These are phyloP conservation scores for Hafferia zeledoni DNA, from an alignment of 2,797 vertebrate genomes.

Conservation along the genomic window DNA sequence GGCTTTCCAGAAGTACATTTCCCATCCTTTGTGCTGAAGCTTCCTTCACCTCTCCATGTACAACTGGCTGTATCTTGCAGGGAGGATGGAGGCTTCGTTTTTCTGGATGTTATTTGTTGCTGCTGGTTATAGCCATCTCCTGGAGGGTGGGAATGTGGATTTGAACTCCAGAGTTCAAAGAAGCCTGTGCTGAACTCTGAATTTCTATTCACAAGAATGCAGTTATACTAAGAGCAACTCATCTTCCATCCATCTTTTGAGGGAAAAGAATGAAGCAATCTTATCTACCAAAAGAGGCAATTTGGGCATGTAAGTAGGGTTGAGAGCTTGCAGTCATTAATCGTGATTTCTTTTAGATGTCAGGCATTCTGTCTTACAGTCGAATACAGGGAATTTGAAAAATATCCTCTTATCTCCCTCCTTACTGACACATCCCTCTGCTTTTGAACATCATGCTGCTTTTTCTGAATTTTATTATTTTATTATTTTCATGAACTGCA, in stretches of 20 bases:
- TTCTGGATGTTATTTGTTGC: not conserved
- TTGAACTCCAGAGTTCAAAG: not conserved
- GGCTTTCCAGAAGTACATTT: not conserved
- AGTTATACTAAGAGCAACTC: not conserved
- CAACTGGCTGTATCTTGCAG: not conserved
- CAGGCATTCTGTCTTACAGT: not conserved
- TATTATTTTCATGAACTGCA: not conserved
- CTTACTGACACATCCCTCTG: not conserved
- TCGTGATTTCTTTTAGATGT: not conserved
- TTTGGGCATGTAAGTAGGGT: not conserved
- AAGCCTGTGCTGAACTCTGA: not conserved
- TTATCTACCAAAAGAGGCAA: not conserved
- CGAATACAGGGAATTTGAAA: not conserved
- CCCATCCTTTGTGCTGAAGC: not conserved
- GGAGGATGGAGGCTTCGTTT: not conserved
- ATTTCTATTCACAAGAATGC: not conserved
- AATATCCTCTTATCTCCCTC: not conserved
- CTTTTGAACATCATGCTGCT: not conserved
- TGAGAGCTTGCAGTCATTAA: accelerated
- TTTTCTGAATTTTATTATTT: not conserved
- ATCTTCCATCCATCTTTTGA: not conserved
- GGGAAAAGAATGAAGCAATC: not conserved
- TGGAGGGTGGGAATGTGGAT: not conserved
- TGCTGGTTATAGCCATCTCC: not conserved
- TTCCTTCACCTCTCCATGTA: not conserved